Evolutionary conservation across 2,888 invertebrate species (phyloP), one percentile per base, ranked within the genome.

Genomic region (Phrixothrix hirtus): DNA sequence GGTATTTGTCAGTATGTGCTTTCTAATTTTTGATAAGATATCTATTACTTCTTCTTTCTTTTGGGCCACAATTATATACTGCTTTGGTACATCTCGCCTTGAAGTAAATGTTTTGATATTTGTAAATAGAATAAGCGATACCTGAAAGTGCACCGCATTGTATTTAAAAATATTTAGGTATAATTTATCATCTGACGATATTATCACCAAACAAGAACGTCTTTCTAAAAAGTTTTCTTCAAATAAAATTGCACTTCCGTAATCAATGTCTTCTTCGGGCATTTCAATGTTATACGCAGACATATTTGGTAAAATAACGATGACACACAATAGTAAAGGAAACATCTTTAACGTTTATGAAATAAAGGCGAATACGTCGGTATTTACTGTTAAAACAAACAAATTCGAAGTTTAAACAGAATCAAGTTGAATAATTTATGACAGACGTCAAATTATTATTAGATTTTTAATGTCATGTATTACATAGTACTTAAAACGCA

Each of bases 51-150:
- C 25, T 34, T 21, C n/a, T 1, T 9, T n/a, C 5, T 29, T 14
- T n/a, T 47, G 10, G 10, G 13, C 1, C 31, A 16, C 5, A 11
- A 47, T 47, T 1, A 47, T 6, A 16, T 32, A 32, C 10, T 39
- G 15, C 13, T 32, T 1, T 3, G 5, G 11, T 0, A 21, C 31
- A 6, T 17, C 25, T 1, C 27, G 11, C 4, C 21, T 31, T 13
- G 30, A 31, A 12, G 1, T 17, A 9, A 41, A 30, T 7, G 15
- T 30, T 2, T 12, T 1, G 12, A 30, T 17, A 5, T 10, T 15
- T 9, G 7, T 25, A 11, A 11, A 26, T 7, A 43, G n/a, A 4
- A 43, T 26, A 1, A 34, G 7, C 1, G 43, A 43, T n/a, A 6
- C 4, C 12, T 13, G 2, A 3, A 43, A 12, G 10, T 34, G 26